Evolutionary conservation across 2,113 vertebrate species (phyloP).

Genomic region (Cettia cetti): DNA sequence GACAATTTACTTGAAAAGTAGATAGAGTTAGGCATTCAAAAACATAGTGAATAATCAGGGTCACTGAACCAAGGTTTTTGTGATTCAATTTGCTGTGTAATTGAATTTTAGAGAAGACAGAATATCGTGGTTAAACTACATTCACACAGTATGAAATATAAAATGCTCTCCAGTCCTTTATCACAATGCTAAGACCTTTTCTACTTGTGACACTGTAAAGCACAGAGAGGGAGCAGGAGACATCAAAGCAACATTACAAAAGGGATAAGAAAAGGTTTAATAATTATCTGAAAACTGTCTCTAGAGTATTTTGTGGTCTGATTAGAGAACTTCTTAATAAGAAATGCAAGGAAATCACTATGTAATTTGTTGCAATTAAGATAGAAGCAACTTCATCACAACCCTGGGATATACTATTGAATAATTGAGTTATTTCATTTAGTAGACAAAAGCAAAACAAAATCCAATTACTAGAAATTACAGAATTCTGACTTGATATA

Average conservation of each 20-base stretch:
- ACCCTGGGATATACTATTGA: not conserved
- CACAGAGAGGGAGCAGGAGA: not conserved
- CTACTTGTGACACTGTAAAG: not conserved
- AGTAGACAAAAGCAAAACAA: not conserved
- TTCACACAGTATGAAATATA: not conserved
- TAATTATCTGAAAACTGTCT: not conserved
- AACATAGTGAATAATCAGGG: not conserved
- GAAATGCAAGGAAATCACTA: not conserved
- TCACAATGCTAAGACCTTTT: not conserved
- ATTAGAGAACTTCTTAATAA: not conserved
- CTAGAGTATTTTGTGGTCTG: not conserved
- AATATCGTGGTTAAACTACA: not conserved
- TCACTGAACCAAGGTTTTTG: not conserved
- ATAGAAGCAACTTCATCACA: not conserved
- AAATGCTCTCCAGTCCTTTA: not conserved
- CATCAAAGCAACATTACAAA: not conserved
- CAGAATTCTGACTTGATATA: not conserved
- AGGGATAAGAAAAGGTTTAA: not conserved
- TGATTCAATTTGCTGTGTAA: not conserved
- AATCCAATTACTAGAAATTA: not conserved
- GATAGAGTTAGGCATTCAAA: not conserved
- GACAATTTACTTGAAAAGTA: not conserved
- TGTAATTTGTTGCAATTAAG: not conserved
- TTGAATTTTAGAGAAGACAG: not conserved
- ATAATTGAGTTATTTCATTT: not conserved